Evolutionary conservation across 2,888 invertebrate species (phyloP).

Genomic region (Tetragnatha montana): DNA sequence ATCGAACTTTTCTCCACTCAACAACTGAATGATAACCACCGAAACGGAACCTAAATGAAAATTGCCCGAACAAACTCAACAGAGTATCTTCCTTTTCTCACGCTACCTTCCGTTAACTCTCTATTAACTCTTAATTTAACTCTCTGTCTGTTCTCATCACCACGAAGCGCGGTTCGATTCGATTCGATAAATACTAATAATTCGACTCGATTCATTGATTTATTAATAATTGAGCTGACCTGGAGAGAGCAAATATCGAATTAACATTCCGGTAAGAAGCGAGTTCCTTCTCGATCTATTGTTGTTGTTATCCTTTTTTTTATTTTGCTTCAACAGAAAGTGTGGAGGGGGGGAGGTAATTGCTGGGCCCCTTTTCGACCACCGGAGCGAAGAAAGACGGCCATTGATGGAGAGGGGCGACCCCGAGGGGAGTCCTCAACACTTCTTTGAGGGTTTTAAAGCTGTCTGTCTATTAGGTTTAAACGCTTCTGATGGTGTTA

Average conservation of each 20-base stretch:
- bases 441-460: conserved; percentile 69
- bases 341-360: not conserved
- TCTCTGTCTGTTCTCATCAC: too few species aligned
- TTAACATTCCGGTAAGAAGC: not conserved
- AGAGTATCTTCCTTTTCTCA: not conserved
- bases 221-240: not conserved
- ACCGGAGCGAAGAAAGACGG: conserved; percentile 51
- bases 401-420: conserved; percentile 63
- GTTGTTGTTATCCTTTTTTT: not conserved
- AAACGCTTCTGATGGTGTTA: conserved; percentile 62
- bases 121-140: not conserved
- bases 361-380: conserved; percentile 52
- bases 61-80: not conserved
- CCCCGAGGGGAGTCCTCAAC: conserved; percentile 64
- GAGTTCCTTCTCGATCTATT: not conserved
- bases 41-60: not conserved
- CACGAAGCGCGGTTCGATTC: too few species aligned
- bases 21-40: too few species aligned
- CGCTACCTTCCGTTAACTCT: not conserved
- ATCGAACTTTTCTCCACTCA: too few species aligned
- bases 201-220: too few species aligned
- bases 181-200: too few species aligned
- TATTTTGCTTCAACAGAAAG: too few species aligned
- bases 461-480: conserved; percentile 70
- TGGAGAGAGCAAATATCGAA: not conserved